phyloP scores from a whole-genome alignment of 1,140 invertebrate species.

The Microplitis demolitor region DNA sequence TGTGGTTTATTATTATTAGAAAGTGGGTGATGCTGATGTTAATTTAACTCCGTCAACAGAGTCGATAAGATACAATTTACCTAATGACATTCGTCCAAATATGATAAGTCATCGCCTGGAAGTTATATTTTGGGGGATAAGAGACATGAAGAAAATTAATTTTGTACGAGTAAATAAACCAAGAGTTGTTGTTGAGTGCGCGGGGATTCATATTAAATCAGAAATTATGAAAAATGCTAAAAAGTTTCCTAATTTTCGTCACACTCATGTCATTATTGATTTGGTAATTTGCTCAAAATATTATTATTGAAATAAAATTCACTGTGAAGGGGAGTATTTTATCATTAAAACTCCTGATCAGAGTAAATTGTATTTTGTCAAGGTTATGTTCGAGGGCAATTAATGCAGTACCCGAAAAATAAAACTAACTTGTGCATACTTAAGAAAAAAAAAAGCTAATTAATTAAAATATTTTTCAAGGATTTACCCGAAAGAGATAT shows the following conservation, averaged over 20 bases:
- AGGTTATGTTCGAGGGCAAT: too few relatives aligned
- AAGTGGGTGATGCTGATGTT: constrained; percentile 40
- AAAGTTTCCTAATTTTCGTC: constrained; percentile 58
- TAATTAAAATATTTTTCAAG: constrained; percentile 39
- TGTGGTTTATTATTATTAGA: constrained; percentile 28
- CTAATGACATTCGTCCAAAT: constrained; percentile 60
- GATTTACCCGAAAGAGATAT: constrained; percentile 55
- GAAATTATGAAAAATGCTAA: constrained; percentile 61
- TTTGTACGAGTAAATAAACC: constrained; percentile 60
- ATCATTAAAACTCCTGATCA: too few relatives aligned
- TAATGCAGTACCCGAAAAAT: too few relatives aligned
- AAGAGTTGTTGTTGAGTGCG: constrained; percentile 63
- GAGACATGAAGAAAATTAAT: constrained; percentile 62
- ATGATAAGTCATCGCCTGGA: constrained; percentile 61
- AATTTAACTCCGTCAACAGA: constrained; percentile 34
- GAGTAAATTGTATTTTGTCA: too few relatives aligned
- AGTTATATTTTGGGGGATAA: constrained; percentile 69
- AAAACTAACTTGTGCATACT: too few relatives aligned
- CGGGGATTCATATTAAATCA: constrained; percentile 62
- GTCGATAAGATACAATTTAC: constrained; percentile 54
- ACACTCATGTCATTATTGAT: constrained; percentile 56
- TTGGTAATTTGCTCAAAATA: constrained; percentile 45
- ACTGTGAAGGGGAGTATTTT: too few relatives aligned
- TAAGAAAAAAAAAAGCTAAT: too few relatives aligned
- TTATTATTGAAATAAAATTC: not conserved